Percentiles rank a stretch among this genome's conserved stretches.
Conservation (phyloP, 2,797 vertebrate genomes). For the Enteromius treurensis region DNA sequence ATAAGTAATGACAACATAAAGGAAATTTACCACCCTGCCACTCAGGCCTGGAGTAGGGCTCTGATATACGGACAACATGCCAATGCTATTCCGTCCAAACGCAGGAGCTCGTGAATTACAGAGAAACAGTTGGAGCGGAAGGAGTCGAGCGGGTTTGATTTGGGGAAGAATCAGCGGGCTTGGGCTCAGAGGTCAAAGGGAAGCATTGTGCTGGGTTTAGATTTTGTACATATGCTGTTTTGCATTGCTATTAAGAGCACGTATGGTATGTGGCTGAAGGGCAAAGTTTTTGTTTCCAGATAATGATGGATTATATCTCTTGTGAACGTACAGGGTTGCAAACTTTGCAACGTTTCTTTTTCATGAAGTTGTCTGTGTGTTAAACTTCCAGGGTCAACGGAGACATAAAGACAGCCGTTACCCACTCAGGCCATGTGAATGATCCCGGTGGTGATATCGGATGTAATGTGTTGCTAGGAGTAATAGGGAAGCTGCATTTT, state of each 20-base stretch:
- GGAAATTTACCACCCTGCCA: constrained; percentile 72
- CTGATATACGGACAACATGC: constrained; percentile 55
- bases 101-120: constrained; percentile 71
- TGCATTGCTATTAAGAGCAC: background rate
- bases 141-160: constrained; percentile 36
- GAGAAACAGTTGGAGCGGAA: constrained; percentile 26
- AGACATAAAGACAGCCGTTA: background rate
- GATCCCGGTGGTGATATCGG: background rate
- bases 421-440: background rate
- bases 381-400: background rate
- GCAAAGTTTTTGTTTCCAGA: background rate
- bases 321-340: background rate
- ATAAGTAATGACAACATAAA: constrained; percentile 83
- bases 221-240: constrained; percentile 10
- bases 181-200: constrained; percentile 67
- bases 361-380: background rate
- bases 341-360: constrained; percentile 20
- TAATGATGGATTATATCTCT: background rate
- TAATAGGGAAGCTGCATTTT: background rate
- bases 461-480: background rate
- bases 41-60: constrained; percentile 56
- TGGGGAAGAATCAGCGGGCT: constrained; percentile 34
- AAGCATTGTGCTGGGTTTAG: constrained; percentile 15
- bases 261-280: background rate
- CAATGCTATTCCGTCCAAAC: background rate